Percentiles rank a stretch among this genome's conserved stretches.
Evolutionary conservation across 2,113 vertebrate genomes (phyloP).

Genomic region (Nothocercus julius): DNA sequence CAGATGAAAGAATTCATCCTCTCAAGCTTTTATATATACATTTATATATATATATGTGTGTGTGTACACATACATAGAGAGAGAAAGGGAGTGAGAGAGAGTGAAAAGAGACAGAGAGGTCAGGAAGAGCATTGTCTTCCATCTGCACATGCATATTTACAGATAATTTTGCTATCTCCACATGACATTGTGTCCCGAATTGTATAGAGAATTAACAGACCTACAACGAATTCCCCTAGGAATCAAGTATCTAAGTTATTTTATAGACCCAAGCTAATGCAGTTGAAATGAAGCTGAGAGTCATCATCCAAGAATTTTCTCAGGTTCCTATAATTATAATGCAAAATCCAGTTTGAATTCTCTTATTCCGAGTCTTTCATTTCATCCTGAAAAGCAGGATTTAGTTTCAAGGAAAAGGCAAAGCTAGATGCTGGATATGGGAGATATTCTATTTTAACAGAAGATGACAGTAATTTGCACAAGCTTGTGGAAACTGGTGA

Average conservation of each 20-base stretch:
- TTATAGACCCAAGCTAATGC: neutral
- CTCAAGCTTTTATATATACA: neutral
- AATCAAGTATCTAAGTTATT: neutral
- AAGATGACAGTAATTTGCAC: neutral
- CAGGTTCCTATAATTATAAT: neutral
- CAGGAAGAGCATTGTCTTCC: neutral
- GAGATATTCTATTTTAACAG: neutral
- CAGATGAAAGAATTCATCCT: neutral
- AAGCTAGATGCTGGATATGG: neutral
- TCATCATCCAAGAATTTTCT: neutral
- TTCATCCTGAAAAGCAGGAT: neutral
- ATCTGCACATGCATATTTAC: neutral
- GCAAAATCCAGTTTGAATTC: neutral
- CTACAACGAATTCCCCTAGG: neutral
- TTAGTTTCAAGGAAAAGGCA: neutral
- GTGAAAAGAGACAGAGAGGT: neutral
- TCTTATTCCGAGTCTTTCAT: neutral
- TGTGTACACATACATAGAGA: fast-evolving
- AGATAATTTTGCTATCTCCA: neutral
- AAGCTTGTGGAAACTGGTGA: neutral
- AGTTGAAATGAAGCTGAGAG: neutral
- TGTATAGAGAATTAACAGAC: neutral
- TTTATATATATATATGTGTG: neutral
- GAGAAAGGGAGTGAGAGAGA: neutral
- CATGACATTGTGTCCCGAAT: neutral